A percentile compares a stretch with the other conserved stretches of the same genome.
Conservation (phyloP, 2,797 vertebrate species). For the Corythornis leucogaster region DNA sequence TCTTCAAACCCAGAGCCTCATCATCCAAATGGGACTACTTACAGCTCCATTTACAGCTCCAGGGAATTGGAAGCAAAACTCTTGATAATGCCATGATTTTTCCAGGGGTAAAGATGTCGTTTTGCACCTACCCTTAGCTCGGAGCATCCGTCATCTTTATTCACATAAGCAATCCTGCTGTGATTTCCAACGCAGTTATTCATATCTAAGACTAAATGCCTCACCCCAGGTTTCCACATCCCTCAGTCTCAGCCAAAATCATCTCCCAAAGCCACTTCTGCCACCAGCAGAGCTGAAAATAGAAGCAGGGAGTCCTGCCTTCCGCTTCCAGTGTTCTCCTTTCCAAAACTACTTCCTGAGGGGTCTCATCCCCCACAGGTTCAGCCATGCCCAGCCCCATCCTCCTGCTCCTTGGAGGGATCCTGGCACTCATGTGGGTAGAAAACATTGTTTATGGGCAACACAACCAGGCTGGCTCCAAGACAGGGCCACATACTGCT, state of each 20-base stretch:
- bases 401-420: not conserved
- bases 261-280: not conserved
- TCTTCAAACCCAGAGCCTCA: not conserved
- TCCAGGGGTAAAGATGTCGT: not conserved
- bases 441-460: not conserved
- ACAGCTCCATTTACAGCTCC: not conserved
- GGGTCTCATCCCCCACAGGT: not conserved
- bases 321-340: not conserved
- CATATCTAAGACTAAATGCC: not conserved
- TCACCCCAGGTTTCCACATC: not conserved
- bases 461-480: not conserved
- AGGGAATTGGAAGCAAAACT: not conserved
- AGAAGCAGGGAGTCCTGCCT: constrained; percentile 16
- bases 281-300: constrained; percentile 17
- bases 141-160: not conserved
- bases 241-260: constrained; percentile 10
- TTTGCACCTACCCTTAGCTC: not conserved
- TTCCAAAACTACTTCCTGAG: not conserved
- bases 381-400: not conserved
- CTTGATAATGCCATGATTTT: not conserved
- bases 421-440: rapidly evolving
- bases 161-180: not conserved
- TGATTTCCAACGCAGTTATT: not conserved
- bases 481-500: not conserved
- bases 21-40: not conserved